These are phyloP conservation scores for Cygnus buccinator DNA, from an alignment of 2,113 vertebrate genomes.

Conservation along the genomic window DNA sequence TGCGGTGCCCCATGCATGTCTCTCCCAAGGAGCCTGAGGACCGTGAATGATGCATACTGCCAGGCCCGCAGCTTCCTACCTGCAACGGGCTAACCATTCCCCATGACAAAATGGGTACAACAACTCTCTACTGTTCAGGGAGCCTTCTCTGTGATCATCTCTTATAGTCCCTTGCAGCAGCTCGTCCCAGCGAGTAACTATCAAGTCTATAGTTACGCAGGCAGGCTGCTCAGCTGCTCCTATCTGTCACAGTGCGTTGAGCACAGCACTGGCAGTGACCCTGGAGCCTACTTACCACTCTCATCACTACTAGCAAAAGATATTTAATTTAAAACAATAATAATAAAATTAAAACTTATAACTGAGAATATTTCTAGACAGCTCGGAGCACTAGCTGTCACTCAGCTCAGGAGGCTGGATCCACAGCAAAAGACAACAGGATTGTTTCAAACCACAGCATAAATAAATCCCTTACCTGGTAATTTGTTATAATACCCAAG, in stretches of 20 bases:
- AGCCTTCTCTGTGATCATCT: background rate
- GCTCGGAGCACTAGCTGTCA: background rate
- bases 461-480: background rate
- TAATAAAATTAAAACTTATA: background rate
- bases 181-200: background rate
- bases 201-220: accelerated
- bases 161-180: background rate
- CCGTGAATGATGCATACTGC: accelerated
- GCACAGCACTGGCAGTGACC: background rate
- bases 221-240: background rate
- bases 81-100: background rate
- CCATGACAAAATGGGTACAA: background rate
- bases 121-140: background rate
- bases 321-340: background rate
- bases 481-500: background rate
- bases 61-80: background rate
- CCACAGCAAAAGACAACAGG: background rate
- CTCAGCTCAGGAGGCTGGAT: background rate
- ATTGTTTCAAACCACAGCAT: background rate
- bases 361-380: background rate
- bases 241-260: background rate
- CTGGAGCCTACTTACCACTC: background rate
- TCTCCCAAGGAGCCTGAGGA: background rate
- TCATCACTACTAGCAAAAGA: background rate
- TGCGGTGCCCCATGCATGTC: background rate